These are phyloP conservation scores for Bovichtus diacanthus DNA, from an alignment of 2,797 vertebrate genomes.

Conservation along the genomic window DNA sequence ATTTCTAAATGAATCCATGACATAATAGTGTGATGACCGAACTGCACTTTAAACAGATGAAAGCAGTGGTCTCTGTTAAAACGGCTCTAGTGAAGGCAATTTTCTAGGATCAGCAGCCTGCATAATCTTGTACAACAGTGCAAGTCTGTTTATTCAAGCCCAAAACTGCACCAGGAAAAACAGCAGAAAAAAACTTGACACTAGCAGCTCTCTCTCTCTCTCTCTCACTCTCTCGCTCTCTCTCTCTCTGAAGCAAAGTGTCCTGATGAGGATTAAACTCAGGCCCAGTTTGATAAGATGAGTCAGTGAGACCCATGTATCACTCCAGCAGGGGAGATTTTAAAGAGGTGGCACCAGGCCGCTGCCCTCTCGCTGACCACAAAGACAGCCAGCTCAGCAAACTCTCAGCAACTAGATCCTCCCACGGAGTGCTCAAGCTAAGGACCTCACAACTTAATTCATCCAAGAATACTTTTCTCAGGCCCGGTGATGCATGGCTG, in stretches of 20 bases:
- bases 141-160: constrained; percentile 21
- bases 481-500: constrained; percentile 1
- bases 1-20: constrained; percentile 2
- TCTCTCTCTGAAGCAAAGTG: constrained; percentile 26
- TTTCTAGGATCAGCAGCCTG: constrained; percentile 12
- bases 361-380: constrained; percentile 52
- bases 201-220: constrained; percentile 15
- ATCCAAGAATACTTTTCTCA: constrained; percentile 10
- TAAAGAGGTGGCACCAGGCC: constrained; percentile 44
- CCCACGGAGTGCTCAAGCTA: background rate
- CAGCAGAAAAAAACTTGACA: constrained; percentile 14
- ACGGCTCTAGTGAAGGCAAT: constrained; percentile 5
- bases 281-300: constrained; percentile 54
- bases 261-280: constrained; percentile 49
- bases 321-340: constrained; percentile 42
- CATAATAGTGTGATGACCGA: background rate
- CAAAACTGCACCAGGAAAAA: constrained; percentile 23
- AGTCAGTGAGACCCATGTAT: constrained; percentile 46
- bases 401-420: constrained; percentile 24
- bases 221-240: background rate
- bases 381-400: constrained; percentile 39
- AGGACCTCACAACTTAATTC: constrained; percentile 17
- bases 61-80: constrained; percentile 2
- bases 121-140: background rate
- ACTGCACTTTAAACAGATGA: background rate